Conservation (phyloP, 2,797 vertebrate genomes). For the Enoplosus armatus region DNA sequence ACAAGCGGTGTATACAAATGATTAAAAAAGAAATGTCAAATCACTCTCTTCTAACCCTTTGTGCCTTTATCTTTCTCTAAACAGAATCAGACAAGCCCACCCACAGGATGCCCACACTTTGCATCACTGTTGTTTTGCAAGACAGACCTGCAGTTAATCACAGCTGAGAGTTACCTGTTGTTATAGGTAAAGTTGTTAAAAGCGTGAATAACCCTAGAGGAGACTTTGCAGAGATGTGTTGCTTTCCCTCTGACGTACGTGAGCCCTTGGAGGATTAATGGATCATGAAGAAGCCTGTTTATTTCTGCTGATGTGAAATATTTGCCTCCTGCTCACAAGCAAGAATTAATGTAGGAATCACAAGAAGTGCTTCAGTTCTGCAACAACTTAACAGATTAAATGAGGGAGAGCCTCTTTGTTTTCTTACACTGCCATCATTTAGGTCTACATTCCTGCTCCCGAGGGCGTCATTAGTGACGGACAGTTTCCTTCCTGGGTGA, state of each 20-base stretch:
- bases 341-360: background rate
- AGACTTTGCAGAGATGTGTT: background rate
- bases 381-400: background rate
- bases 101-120: background rate
- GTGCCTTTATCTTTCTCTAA: background rate
- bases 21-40: too few species aligned
- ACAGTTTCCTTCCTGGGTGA: background rate
- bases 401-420: background rate
- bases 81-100: background rate
- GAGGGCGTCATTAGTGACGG: background rate
- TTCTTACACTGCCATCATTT: background rate
- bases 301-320: background rate
- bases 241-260: background rate
- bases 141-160: constrained; percentile 6
- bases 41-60: too few species aligned
- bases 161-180: background rate
- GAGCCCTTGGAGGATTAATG: background rate
- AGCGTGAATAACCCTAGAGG: background rate
- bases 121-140: background rate
- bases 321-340: background rate
- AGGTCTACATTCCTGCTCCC: background rate
- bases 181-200: too few species aligned
- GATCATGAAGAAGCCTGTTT: background rate
- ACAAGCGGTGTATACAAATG: too few species aligned
- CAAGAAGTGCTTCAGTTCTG: background rate